These are phyloP conservation scores for Nansenia antarctica DNA, from an alignment of 2,113 vertebrate species.

Conservation along the genomic window DNA sequence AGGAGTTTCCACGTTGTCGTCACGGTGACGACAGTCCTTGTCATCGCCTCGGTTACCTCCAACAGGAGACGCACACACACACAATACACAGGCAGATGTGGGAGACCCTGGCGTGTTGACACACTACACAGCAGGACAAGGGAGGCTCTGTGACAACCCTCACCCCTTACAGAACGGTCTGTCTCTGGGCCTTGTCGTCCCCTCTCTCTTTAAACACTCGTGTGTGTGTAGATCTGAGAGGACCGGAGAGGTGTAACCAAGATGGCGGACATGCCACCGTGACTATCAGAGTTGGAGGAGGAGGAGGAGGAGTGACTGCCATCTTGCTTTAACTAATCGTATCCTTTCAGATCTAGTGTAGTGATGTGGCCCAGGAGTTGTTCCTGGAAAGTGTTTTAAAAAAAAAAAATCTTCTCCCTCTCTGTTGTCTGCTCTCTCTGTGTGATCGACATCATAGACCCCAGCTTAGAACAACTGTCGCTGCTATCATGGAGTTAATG, in stretches of 20 bases:
- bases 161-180: too few species aligned
- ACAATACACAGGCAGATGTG: constrained; percentile 5
- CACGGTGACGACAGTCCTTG: constrained; percentile 30
- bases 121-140: neutral
- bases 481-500: constrained; percentile 33
- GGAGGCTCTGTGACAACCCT: constrained; percentile 26
- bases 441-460: constrained; percentile 23
- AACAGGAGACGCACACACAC: neutral
- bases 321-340: too few species aligned
- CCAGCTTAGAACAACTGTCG: constrained; percentile 13
- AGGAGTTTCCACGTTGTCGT: constrained; percentile 37
- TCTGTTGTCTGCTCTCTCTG: constrained; percentile 3
- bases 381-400: too few species aligned
- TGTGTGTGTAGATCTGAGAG: too few species aligned
- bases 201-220: too few species aligned
- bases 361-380: too few species aligned
- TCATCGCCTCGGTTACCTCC: constrained; percentile 10
- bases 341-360: too few species aligned
- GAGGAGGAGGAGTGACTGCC: too few species aligned
- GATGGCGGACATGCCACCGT: too few species aligned
- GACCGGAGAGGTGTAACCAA: too few species aligned
- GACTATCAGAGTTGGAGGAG: too few species aligned
- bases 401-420: neutral
- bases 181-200: too few species aligned
- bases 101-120: neutral